Conservation (phyloP, 2,113 vertebrate species). For the Capricornis sumatraensis region DNA sequence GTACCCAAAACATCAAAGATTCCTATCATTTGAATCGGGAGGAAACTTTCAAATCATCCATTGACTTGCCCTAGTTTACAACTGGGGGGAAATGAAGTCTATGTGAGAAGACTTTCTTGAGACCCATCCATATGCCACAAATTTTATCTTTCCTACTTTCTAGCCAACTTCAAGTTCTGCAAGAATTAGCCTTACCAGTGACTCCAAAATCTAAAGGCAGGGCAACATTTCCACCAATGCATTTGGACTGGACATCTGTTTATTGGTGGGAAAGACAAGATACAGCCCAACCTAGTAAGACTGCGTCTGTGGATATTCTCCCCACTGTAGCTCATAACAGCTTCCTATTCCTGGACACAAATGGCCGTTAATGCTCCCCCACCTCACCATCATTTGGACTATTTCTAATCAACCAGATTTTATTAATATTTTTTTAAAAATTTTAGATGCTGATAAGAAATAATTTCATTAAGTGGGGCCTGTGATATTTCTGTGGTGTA, state of each 20-base stretch:
- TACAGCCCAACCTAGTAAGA: no score
- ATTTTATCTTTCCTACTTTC: neutral
- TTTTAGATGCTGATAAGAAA: neutral
- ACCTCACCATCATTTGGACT: neutral
- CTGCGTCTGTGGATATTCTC: neutral
- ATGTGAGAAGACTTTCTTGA: neutral
- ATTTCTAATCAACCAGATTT: neutral
- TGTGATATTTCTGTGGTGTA: neutral
- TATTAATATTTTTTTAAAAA: neutral
- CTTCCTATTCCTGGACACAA: neutral
- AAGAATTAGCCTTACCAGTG: neutral
- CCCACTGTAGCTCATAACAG: accelerated
- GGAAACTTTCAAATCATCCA: neutral
- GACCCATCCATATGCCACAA: neutral
- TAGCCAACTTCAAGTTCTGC: neutral
- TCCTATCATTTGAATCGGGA: neutral
- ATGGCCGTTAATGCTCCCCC: neutral
- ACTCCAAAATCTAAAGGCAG: neutral
- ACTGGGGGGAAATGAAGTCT: neutral
- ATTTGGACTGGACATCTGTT: neutral
- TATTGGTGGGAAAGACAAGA: neutral
- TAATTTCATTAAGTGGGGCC: neutral
- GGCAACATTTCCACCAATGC: neutral
- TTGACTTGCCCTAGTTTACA: neutral
- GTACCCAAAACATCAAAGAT: neutral